Evolutionary conservation across 2,888 invertebrate species (phyloP).

Genomic region (Electrophaes corylata): DNA sequence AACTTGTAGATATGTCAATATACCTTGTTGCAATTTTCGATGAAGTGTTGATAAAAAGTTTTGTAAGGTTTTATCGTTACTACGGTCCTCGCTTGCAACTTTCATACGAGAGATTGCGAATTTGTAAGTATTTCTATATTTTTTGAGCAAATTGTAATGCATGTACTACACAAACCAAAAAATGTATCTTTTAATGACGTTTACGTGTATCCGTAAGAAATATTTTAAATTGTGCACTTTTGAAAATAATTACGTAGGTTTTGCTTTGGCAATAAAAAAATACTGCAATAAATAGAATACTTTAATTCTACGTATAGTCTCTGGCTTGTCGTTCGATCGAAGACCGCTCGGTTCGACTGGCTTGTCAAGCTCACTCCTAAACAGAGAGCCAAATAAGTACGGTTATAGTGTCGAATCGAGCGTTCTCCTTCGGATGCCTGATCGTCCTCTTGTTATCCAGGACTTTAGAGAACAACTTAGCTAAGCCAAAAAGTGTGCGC

Average conservation of each 20-base stretch:
- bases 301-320: slow-evolving; percentile 24
- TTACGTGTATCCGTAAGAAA: slow-evolving; percentile 64
- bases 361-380: background rate
- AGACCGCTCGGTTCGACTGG: slow-evolving; percentile 6
- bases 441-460: slow-evolving; percentile 3
- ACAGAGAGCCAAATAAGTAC: background rate
- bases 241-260: slow-evolving; percentile 20
- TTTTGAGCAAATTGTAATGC: slow-evolving; percentile 70
- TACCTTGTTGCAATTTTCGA: slow-evolving; percentile 46
- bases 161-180: slow-evolving; percentile 75
- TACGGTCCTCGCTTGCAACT: slow-evolving; percentile 37
- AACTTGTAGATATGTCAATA: slow-evolving; percentile 42
- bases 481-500: slow-evolving; percentile 78
- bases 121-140: slow-evolving; percentile 52
- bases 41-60: slow-evolving; percentile 51
- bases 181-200: slow-evolving; percentile 46
- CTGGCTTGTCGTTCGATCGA: slow-evolving; percentile 13
- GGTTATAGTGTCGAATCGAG: background rate
- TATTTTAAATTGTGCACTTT: slow-evolving; percentile 40
- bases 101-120: slow-evolving; percentile 29
- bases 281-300: slow-evolving; percentile 28
- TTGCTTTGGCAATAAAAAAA: slow-evolving; percentile 30
- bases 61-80: slow-evolving; percentile 58
- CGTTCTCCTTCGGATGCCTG: background rate
- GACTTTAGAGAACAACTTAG: slow-evolving; percentile 56